Evolutionary conservation across 1,140 invertebrate genomes (phyloP), one percentile per base, ranked within the genome.

Genomic region (Homalodisca vitripennis): DNA sequence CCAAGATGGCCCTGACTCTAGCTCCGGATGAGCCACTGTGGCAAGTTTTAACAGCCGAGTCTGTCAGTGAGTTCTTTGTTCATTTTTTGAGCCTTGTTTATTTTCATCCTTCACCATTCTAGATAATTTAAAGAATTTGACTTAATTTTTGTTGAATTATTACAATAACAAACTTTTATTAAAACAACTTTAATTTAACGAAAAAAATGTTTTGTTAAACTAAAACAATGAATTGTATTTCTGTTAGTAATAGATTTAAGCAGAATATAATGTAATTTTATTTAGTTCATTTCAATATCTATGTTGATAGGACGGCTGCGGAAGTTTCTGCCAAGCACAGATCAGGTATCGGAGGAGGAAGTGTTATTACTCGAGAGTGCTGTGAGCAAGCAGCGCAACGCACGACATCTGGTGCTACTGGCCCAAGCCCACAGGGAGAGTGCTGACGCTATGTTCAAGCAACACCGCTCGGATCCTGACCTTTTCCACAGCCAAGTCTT

Each of bases 401-500:
- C 55, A 2, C 22, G 55, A 24, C 55, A 60, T 30, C 29, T 60
- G 55, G 2, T 60, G 2, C 26, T 60, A 6, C 55, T 60, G 3
- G 55, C 55, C 24, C 24, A 60, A 30, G 26, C 55, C 6, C 29
- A 60, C 55, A 26, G 55, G 22, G 55, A 60, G 55, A 13, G 10
- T 6, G 55, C 14, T 3, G 24, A 60, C 3, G 13, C 10, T 26
- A 26, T 6, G n/a, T 60, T 60, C 26, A 26, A 60, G 26, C 26
- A 26, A 27, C 55, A 60, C 24, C 55, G 55, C 55, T 2, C 26
- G 13, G 24, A 60, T 2, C 22, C 14, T 12, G 24, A 60, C 26
- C 29, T 60, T n/a, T 60, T 22, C 26, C 55, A 60, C 24, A 60
- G 55, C 27, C 24, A 29, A 60, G 29, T 26, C 2, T 60, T 60